These are phyloP conservation scores for Macrostomum lignano DNA, from an alignment of 1,140 invertebrate species.

Conservation along the genomic window DNA sequence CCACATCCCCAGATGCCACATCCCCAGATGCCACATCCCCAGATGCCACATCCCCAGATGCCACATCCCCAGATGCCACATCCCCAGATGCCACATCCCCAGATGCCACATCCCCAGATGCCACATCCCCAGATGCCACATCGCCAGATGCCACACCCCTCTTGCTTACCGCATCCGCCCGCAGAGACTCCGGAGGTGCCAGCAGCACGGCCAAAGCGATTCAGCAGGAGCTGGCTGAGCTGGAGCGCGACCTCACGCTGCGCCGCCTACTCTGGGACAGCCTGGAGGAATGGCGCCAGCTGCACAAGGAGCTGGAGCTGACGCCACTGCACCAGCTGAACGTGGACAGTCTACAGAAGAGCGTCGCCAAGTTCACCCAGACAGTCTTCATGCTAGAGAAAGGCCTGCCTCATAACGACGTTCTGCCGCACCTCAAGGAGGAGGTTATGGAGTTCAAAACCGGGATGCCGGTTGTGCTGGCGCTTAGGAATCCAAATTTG, in stretches of 20 bases:
- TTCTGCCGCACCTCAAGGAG: slow-evolving; percentile 41
- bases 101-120: too few species aligned
- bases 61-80: too few species aligned
- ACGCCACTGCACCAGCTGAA: slow-evolving; percentile 20
- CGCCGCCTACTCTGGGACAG: slow-evolving; percentile 23
- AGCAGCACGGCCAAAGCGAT: slow-evolving; percentile 14
- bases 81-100: too few species aligned
- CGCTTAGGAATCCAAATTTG: slow-evolving; percentile 22
- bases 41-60: too few species aligned
- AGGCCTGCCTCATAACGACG: slow-evolving; percentile 40
- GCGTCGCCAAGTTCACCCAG: slow-evolving; percentile 23
- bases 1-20: too few species aligned
- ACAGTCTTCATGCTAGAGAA: slow-evolving; percentile 26
- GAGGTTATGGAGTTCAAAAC: slow-evolving; percentile 45
- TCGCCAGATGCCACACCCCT: too few species aligned
- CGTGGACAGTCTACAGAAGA: slow-evolving; percentile 22
- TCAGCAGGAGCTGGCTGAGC: slow-evolving; percentile 19
- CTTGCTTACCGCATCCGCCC: too few species aligned
- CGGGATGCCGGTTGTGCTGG: slow-evolving; percentile 31
- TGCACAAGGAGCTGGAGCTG: slow-evolving; percentile 18
- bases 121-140: too few species aligned
- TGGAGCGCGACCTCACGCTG: slow-evolving; percentile 22
- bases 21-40: too few species aligned
- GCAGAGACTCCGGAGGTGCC: too few species aligned
- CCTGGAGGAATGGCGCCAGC: slow-evolving; percentile 18